Conservation (phyloP, 2,797 vertebrate genomes). For the Cuniculus paca region DNA sequence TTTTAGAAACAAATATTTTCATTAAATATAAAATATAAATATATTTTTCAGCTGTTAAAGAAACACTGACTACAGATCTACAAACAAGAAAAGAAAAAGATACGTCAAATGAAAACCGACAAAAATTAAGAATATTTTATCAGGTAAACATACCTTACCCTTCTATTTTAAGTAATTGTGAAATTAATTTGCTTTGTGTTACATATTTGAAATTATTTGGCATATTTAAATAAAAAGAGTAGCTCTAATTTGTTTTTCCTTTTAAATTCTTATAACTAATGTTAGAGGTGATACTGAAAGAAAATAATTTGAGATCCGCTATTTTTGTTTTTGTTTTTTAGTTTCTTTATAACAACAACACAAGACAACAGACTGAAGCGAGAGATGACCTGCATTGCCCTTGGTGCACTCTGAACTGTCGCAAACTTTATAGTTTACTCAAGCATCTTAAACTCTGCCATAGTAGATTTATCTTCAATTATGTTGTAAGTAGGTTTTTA, state of each 20-base stretch:
- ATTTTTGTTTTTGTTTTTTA: constrained; percentile 80
- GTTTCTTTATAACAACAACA: constrained; percentile 99
- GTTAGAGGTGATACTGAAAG: constrained; percentile 34
- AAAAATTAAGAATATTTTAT: constrained; percentile 99
- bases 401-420: constrained; percentile 99
- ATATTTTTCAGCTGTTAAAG: constrained; percentile 93
- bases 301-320: constrained; percentile 53
- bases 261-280: constrained; percentile 1
- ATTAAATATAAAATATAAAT: constrained; percentile 69
- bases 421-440: constrained; percentile 98
- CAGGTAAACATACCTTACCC: constrained; percentile 91
- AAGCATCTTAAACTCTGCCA: constrained; percentile 99
- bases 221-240: constrained; percentile 2
- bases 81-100: constrained; percentile 96
- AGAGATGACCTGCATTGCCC: constrained; percentile 98
- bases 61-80: constrained; percentile 94
- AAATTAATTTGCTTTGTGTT: neutral
- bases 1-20: constrained; percentile 58
- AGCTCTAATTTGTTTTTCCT: neutral
- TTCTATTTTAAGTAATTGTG: neutral
- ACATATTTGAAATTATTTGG: constrained; percentile 49
- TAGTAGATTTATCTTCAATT: constrained; percentile 99
- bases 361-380: constrained; percentile 98
- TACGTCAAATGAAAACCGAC: constrained; percentile 94
- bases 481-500: constrained; percentile 93